A percentile compares a stretch with the other conserved stretches of the same genome.
phyloP scores from a whole-genome alignment of 2,113 vertebrate species.

The Misgurnus mizolepis region DNA sequence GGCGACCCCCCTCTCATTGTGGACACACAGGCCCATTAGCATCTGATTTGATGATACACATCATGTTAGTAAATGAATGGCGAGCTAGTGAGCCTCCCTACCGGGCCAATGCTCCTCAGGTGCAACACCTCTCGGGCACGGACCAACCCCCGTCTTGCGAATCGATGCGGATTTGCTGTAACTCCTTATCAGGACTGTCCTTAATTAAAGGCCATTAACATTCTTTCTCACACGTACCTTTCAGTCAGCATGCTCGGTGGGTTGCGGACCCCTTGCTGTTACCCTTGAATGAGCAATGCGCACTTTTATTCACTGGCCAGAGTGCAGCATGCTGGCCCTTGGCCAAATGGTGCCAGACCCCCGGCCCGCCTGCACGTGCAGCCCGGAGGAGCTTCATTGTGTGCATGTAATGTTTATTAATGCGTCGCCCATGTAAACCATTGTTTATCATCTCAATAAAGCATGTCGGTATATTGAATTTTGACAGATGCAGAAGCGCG shows the following conservation, averaged over 20 bases:
- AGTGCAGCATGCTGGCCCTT: constrained; percentile 39
- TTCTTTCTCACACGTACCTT: constrained; percentile 55
- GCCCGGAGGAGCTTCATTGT: no score
- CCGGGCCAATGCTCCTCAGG: constrained; percentile 26
- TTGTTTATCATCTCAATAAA: constrained; percentile 20
- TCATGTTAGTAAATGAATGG: constrained; percentile 38
- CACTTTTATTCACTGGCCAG: constrained; percentile 29
- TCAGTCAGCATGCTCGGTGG: constrained; percentile 23
- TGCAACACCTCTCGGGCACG: constrained; percentile 34
- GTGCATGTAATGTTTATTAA: no score
- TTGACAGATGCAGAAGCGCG: not conserved
- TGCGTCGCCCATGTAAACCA: no score
- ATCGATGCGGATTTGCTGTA: not conserved
- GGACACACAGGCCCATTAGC: constrained; percentile 26
- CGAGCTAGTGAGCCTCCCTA: constrained; percentile 22
- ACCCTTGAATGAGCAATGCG: constrained; percentile 45
- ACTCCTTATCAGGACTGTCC: constrained; percentile 53
- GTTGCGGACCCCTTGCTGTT: constrained; percentile 34
- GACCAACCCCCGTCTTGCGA: not conserved
- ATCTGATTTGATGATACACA: constrained; percentile 42
- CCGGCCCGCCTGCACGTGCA: no score
- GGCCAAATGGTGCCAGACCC: no score
- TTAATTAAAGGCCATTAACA: constrained; percentile 59
- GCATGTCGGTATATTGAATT: not conserved
- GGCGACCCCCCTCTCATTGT: not conserved